Evolutionary conservation across 64 coral and sea anemone genomes (phyloP).

Genomic region (Catalaphyllia jardinei): DNA sequence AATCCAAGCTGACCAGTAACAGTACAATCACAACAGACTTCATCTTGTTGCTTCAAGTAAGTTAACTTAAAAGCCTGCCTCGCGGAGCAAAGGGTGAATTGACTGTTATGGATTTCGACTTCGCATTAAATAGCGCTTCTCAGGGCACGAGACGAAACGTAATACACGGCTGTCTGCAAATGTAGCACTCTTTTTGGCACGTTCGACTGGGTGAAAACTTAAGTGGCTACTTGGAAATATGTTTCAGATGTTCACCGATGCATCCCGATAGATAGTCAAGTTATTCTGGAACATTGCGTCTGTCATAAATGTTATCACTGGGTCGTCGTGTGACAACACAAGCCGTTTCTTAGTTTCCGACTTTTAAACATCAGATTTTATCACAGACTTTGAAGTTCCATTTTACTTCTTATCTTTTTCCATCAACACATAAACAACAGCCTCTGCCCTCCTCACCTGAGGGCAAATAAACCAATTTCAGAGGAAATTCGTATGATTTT

Average conservation of each 20-base stretch:
- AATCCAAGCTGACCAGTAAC: neutral
- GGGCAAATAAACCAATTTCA: no score
- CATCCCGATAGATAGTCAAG: neutral
- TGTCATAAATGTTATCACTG: no score
- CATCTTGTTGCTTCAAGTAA: neutral
- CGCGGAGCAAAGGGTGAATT: neutral
- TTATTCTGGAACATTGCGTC: neutral
- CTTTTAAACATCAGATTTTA: neutral
- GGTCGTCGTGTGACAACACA: neutral
- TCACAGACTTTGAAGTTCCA: no score
- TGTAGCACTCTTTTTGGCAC: neutral
- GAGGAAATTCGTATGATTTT: no score
- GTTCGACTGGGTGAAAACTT: neutral
- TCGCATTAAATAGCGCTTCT: neutral
- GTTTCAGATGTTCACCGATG: neutral
- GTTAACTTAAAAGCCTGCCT: neutral
- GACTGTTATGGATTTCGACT: neutral
- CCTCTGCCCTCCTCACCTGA: no score
- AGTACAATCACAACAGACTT: neutral
- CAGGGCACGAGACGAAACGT: neutral
- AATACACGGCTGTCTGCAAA: neutral
- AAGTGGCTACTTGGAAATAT: neutral
- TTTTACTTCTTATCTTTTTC: no score
- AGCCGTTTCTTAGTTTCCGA: neutral
- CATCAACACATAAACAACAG: no score